Percentiles rank a stretch among this genome's conserved stretches.
Evolutionary conservation across 2,888 invertebrate genomes (phyloP).

Genomic region (Tachina lurida): DNA sequence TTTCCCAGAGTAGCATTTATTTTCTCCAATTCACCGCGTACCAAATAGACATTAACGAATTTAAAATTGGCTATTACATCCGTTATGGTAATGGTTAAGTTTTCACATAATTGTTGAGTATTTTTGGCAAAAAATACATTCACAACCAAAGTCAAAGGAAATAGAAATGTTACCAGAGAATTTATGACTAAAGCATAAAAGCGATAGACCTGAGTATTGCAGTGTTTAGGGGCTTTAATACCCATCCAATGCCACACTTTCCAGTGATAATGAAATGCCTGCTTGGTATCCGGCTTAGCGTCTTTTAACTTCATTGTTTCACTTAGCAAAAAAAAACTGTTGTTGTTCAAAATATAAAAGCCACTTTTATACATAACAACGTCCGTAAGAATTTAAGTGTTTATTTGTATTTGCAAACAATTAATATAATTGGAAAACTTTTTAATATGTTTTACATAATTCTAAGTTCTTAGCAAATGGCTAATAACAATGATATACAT

Average conservation of each 20-base stretch:
- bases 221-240: slow-evolving; percentile 72
- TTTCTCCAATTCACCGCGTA: slow-evolving; percentile 74
- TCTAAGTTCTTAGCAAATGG: background rate
- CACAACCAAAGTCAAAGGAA: slow-evolving; percentile 78
- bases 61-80: slow-evolving; percentile 79
- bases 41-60: slow-evolving; percentile 77
- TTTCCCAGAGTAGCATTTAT: slow-evolving; percentile 73
- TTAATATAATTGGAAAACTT: slow-evolving; percentile 41
- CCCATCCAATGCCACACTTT: slow-evolving; percentile 78
- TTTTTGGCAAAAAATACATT: slow-evolving; percentile 75
- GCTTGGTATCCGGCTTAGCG: slow-evolving; percentile 72
- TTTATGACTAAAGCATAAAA: slow-evolving; percentile 75
- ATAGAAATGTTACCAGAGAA: slow-evolving; percentile 76
- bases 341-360: background rate
- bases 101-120: slow-evolving; percentile 78
- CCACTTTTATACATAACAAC: background rate
- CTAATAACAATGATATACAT: background rate
- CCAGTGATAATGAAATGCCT: slow-evolving; percentile 79
- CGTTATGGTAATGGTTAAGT: slow-evolving; percentile 79
- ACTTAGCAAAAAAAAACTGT: background rate
- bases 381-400: background rate
- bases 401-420: slow-evolving; percentile 34
- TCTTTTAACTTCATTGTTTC: background rate
- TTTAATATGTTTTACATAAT: slow-evolving; percentile 36
- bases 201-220: slow-evolving; percentile 64